Base-by-base conservation (phyloP, 92 coral and sea anemone species). In the Phenganax subtilis region DNA sequence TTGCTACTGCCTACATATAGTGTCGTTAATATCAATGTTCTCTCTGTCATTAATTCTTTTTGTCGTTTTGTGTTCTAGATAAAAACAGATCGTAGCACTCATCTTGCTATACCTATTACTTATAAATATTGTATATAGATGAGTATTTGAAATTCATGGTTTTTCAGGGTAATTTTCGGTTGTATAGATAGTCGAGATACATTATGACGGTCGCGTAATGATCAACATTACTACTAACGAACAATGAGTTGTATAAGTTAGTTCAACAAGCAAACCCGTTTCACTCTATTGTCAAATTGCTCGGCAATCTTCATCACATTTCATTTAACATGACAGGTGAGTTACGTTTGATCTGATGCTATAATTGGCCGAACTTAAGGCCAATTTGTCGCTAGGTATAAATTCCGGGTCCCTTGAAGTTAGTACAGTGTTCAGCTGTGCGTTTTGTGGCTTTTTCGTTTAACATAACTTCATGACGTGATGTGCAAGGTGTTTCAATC, bases 381-480 rank as follows among this genome's bases (percentile, higher is more conserved):
- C 66, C 25, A 76, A 62, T 51, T 76, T 76, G 47, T 57, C 52
- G 7, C 56, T 56, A 30, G 12, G 47, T 25, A 3, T 66, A 14
- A 51, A 25, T 37, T 66, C 47, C 72, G 30, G 72, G 72, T 66
- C 14, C 72, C 47, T 51, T 66, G 44, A 27, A 25, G 72, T 66
- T 72, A 72, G 53, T 30, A 8, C 53, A 57, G 51, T 37, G 81
- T 20, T 12, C 76, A 54, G 57, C 57, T 72, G 81, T 16, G 53
- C 37, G 67, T 12, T 58, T 25, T 76, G 51, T 16, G 28, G 31
- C 15, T 66, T 66, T 12, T 47, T 66, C 51, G 30, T 20, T 27
- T 20, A 20, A 66, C 31, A 66, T 66, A 66, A 57, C 66, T 28
- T 27, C 68, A 76, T 76, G 81, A 76, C 81, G 81, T 76, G 81